Evolutionary conservation across 2,113 vertebrate genomes (phyloP), one percentile per base, ranked within the genome.

Genomic region (Chamaea fasciata): DNA sequence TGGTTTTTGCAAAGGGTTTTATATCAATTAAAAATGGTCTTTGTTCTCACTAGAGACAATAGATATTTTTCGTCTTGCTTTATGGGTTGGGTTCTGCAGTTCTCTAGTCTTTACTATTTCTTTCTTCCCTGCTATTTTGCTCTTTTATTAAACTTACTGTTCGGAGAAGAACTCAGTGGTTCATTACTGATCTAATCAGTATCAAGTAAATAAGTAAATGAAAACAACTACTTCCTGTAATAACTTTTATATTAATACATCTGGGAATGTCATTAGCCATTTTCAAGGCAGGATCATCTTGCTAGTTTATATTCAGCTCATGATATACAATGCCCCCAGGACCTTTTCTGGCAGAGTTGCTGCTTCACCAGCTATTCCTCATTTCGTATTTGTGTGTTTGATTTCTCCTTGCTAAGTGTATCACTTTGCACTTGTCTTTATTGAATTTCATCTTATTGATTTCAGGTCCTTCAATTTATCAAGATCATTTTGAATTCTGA

Each of bases 381-480:
- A 82, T 95, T 91, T 92, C 6, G 44, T 84, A 76, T 92, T 91
- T 95, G 49, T 82, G 91, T 21, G 9, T 97, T 94, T 95, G 94
- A 95, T 94, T 95, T 94, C 89, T 96, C 69, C 49, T 92, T 92
- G 83, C 77, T 95, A 92, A 96, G 74, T 82, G 87, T 82, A 95
- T 91, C 87, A 85, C 87, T 94, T 96, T 95, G 69, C 94, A 89
- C 77, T 91, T 87, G 94, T 87, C 89, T 65, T 89, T 95, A 89
- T 94, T 94, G 93, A 92, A 95, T 96, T 94, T 91, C 74, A 68
- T 92, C 77, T 79, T 94, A 95, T 95, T 89, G 92, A 97, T 96
- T 96, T 92, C 37, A 65, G 65, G 47, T 82, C 57, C 55, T 95
- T 91, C 89, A 89, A 87, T 94, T 95, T 94, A 91, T 87, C 81